These are phyloP conservation scores for Cherax quadricarinatus DNA, from an alignment of 1,140 invertebrate species.

Conservation along the genomic window DNA sequence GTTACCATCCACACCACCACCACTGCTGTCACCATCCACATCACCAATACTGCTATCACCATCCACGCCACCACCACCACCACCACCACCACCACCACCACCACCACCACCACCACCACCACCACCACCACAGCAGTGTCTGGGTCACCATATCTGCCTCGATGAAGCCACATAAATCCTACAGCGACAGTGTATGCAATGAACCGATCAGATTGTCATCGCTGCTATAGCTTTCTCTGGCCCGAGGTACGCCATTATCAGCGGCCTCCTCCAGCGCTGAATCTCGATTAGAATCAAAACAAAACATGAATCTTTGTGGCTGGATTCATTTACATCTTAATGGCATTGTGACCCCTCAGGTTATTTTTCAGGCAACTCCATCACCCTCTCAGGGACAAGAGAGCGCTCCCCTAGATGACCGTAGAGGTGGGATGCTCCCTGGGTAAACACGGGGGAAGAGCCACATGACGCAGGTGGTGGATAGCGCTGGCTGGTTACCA, in stretches of 20 bases:
- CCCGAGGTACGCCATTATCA: not conserved
- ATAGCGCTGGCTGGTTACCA: no score
- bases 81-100: no score
- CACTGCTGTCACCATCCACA: no score
- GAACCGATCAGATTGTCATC: not conserved
- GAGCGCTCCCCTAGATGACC: not conserved
- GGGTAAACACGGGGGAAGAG: not conserved
- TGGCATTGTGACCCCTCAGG: not conserved
- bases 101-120: no score
- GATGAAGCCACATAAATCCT: no score
- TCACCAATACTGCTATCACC: no score
- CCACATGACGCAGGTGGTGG: no score
- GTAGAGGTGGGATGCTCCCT: not conserved
- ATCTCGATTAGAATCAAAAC: constrained; percentile 23
- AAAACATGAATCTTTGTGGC: constrained; percentile 23
- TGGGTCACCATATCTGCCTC: no score
- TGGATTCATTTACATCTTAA: constrained; percentile 41
- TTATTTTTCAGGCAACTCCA: not conserved
- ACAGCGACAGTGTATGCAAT: not conserved
- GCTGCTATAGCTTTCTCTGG: not conserved
- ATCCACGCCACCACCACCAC: no score
- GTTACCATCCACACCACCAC: no score
- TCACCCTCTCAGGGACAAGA: not conserved
- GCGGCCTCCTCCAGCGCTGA: not conserved
- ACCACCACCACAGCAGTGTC: no score